Conservation (phyloP, 2,113 vertebrate species). For the Chinchilla lanigera region DNA sequence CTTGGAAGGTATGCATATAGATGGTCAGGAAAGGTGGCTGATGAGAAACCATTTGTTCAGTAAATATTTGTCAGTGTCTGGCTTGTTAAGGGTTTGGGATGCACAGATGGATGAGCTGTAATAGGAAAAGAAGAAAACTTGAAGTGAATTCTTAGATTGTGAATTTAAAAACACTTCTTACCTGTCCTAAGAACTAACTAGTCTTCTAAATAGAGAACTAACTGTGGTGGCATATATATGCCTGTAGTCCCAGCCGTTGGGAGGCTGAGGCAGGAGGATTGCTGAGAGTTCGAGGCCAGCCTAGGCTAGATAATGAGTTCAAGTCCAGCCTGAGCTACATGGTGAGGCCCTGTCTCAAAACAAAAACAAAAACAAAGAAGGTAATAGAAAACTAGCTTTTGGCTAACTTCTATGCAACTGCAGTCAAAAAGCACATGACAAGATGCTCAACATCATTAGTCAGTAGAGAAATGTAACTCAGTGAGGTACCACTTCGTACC, state of each 20-base stretch:
- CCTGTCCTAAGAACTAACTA: background rate
- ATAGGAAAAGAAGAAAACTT: background rate
- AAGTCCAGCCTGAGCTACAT: background rate
- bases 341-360: background rate
- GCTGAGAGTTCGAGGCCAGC: background rate
- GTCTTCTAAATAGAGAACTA: background rate
- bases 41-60: background rate
- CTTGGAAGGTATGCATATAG: background rate
- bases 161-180: slow-evolving; percentile 18
- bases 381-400: background rate
- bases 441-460: background rate
- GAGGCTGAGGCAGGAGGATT: background rate
- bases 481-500: background rate
- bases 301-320: background rate
- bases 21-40: background rate
- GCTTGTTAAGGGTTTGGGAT: background rate
- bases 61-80: slow-evolving; percentile 6
- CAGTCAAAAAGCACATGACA: background rate
- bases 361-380: background rate
- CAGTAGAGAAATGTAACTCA: background rate
- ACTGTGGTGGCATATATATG: background rate
- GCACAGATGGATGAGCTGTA: background rate
- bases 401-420: background rate
- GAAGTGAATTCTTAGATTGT: slow-evolving; percentile 26
- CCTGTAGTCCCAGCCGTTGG: background rate